Evolutionary conservation across 2,113 vertebrate species (phyloP).

Genomic region (Limnothrissa miodon): DNA sequence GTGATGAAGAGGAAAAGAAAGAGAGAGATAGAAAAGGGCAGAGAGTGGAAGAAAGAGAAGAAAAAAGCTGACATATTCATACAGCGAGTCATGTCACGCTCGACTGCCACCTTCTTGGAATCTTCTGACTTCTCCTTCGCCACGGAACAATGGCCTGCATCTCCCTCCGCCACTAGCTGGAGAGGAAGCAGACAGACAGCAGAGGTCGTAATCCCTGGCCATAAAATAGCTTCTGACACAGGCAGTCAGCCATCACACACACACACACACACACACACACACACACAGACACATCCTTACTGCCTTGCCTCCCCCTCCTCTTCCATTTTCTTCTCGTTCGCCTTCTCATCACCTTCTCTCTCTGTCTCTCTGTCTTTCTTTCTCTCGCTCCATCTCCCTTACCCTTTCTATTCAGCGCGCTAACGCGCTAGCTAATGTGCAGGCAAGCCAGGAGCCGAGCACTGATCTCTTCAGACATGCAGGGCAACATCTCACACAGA

Average conservation of each 20-base stretch:
- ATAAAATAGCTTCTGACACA: constrained; percentile 28
- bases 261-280: neutral
- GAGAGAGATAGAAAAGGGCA: neutral
- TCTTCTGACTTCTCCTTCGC: constrained; percentile 13
- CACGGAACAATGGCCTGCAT: constrained; percentile 11
- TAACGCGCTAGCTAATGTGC: neutral
- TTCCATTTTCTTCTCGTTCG: neutral
- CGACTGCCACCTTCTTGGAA: constrained; percentile 28
- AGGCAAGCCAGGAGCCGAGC: neutral
- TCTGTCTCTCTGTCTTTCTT: neutral
- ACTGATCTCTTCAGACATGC: neutral
- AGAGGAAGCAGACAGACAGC: constrained; percentile 20
- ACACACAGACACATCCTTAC: neutral
- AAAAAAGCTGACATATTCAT: constrained; percentile 36
- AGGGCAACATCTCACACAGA: neutral
- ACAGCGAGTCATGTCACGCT: constrained; percentile 38
- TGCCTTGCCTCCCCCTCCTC: neutral
- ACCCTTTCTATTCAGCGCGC: neutral
- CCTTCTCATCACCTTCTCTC: neutral
- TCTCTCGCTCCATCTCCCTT: neutral
- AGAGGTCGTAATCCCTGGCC: constrained; percentile 35
- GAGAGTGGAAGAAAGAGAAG: neutral
- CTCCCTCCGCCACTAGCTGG: constrained; percentile 12
- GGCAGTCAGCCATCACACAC: neutral
- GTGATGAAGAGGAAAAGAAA: neutral